Evolutionary conservation across 2,797 vertebrate species (phyloP).

Genomic region (Potorous gilbertii): DNA sequence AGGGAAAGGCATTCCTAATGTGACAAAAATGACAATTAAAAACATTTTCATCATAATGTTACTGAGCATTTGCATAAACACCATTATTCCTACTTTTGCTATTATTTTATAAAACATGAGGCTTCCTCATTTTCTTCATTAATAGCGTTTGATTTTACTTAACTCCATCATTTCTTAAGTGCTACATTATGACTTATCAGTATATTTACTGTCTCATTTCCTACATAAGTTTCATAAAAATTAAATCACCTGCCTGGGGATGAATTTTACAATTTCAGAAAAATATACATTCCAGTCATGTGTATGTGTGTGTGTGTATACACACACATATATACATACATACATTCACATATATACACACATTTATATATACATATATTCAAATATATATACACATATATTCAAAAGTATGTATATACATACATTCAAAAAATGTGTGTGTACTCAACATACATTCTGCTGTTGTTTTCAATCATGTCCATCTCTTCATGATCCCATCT

Average conservation of each 20-base stretch:
- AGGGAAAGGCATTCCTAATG: slow-evolving; percentile 54
- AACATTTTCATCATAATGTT: not conserved
- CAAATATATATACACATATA: too few relatives aligned
- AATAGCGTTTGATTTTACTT: not conserved
- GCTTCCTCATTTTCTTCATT: not conserved
- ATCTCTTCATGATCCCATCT: not conserved
- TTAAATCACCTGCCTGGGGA: not conserved
- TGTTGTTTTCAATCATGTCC: not conserved
- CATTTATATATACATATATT: too few relatives aligned
- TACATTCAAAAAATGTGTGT: not conserved
- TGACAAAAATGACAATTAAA: slow-evolving; percentile 30
- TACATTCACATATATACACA: too few relatives aligned
- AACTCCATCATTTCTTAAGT: not conserved
- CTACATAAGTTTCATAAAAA: not conserved
- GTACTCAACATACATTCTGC: not conserved
- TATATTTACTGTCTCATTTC: not conserved
- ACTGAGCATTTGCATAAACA: not conserved
- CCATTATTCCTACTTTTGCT: not conserved
- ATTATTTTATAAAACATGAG: not conserved
- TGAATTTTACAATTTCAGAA: not conserved
- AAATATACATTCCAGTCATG: not conserved
- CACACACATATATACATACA: too few relatives aligned
- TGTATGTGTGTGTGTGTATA: not conserved
- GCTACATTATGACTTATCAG: not conserved
- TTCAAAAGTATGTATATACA: not conserved